A percentile compares a stretch with the other conserved stretches of the same genome.
phyloP scores from a whole-genome alignment of 2,888 invertebrate genomes.

The Dusona sp. region DNA sequence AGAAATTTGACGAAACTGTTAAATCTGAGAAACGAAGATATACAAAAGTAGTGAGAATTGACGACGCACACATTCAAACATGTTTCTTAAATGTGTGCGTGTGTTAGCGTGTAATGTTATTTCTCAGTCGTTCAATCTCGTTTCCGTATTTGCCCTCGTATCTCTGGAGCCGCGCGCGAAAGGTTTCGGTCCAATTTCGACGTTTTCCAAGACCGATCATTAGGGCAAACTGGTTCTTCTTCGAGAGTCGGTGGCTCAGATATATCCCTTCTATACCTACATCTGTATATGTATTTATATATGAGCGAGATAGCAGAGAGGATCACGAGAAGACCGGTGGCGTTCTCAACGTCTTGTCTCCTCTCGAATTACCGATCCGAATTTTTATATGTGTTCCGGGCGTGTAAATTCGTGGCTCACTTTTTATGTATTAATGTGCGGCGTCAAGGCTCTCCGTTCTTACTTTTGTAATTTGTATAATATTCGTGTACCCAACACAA shows the following conservation, averaged over 20 bases:
- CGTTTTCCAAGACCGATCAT: conserved; percentile 73
- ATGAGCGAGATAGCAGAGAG: conserved; percentile 35
- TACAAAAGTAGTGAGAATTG: conserved; percentile 31
- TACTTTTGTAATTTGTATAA: background rate
- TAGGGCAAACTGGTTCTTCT: conserved; percentile 71
- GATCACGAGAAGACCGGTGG: conserved; percentile 66
- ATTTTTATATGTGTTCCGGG: conserved; percentile 41
- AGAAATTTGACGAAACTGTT: conserved; percentile 55
- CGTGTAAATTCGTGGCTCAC: background rate
- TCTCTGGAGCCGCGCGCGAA: conserved; percentile 50
- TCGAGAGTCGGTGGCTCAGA: conserved; percentile 46
- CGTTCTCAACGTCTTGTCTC: conserved; percentile 65
- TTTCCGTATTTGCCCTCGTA: conserved; percentile 68
- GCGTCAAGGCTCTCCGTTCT: background rate
- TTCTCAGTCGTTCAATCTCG: conserved; percentile 55
- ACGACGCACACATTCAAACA: conserved; percentile 21
- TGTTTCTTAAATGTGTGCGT: background rate
- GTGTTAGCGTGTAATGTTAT: conserved; percentile 45
- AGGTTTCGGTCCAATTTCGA: conserved; percentile 71
- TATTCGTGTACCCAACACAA: conserved; percentile 6
- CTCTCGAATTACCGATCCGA: conserved; percentile 67
- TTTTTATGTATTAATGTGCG: conserved; percentile 34
- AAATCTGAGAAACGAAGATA: conserved; percentile 58
- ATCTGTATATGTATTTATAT: conserved; percentile 13
- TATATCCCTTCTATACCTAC: conserved; percentile 18